Percentiles rank a stretch among this genome's conserved stretches.
Conservation (phyloP, 2,797 vertebrate genomes). For the Phoxinus dragarum region DNA sequence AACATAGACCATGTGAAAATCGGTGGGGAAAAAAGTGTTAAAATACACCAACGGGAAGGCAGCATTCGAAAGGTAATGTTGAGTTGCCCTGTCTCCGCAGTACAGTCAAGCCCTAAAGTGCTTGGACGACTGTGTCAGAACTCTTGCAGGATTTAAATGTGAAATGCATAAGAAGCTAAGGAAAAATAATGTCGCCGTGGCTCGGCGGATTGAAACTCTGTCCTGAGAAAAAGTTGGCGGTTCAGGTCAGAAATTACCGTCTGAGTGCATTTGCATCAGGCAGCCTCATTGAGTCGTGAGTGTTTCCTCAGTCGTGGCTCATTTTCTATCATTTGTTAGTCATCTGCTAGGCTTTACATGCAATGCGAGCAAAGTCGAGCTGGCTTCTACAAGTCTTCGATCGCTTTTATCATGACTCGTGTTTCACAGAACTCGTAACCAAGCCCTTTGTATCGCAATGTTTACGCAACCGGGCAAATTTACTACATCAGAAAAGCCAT, state of each 20-base stretch:
- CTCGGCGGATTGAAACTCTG: slow-evolving; percentile 21
- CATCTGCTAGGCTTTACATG: not conserved
- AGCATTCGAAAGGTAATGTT: slow-evolving; percentile 24
- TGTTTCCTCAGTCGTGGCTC: not conserved
- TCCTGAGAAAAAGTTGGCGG: slow-evolving; percentile 43
- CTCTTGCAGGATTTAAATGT: slow-evolving; percentile 52
- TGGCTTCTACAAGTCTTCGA: not conserved
- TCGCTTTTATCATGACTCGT: not conserved
- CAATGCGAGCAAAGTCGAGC: not conserved
- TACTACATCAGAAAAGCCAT: not conserved
- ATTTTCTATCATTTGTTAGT: slow-evolving; percentile 1
- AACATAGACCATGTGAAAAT: slow-evolving; percentile 38
- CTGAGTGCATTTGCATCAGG: slow-evolving; percentile 48
- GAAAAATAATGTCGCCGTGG: slow-evolving; percentile 45
- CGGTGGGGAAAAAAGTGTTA: not conserved
- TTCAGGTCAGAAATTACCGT: slow-evolving; percentile 53
- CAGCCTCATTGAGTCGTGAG: slow-evolving; percentile 34
- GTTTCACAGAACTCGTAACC: not conserved
- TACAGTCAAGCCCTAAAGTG: slow-evolving; percentile 43
- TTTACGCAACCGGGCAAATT: not conserved
- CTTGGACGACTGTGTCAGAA: slow-evolving; percentile 46
- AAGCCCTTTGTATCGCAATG: not conserved
- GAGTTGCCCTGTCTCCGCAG: not conserved
- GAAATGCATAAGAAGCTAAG: slow-evolving; percentile 54
- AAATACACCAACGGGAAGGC: slow-evolving; percentile 11